phyloP scores from a whole-genome alignment of 2,113 vertebrate genomes.

The Blennius ocellaris region DNA sequence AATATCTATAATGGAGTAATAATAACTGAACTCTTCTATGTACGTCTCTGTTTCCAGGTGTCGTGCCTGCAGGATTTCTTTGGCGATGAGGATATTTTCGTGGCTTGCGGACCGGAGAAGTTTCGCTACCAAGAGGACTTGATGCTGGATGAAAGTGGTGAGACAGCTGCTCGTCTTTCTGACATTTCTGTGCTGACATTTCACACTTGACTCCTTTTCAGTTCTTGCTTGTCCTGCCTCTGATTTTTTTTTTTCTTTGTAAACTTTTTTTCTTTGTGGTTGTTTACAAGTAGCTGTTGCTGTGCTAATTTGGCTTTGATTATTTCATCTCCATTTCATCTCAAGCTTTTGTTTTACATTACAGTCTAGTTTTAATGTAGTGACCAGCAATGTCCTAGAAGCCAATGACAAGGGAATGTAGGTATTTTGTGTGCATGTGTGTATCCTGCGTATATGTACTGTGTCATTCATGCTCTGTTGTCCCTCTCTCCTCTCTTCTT shows the following conservation, averaged over 20 bases:
- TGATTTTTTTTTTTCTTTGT: background rate
- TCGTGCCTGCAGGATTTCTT: conserved; percentile 98
- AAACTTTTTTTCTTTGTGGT: background rate
- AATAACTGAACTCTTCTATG: background rate
- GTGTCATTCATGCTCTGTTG: conserved; percentile 5
- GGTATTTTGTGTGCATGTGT: too few species aligned
- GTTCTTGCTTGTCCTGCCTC: background rate
- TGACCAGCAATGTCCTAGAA: too few species aligned
- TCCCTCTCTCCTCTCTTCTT: conserved; percentile 10
- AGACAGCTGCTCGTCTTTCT: conserved; percentile 30
- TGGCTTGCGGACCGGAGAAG: conserved; percentile 96
- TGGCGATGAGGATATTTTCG: conserved; percentile 95
- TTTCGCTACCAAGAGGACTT: conserved; percentile 98
- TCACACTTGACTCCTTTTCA: conserved; percentile 6
- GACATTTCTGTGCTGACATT: conserved; percentile 30
- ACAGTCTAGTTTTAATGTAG: too few species aligned
- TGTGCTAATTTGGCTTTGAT: background rate
- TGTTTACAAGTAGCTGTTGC: background rate
- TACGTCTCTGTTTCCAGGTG: conserved; percentile 82
- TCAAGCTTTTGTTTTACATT: too few species aligned
- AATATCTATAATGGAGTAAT: background rate
- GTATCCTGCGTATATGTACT: too few species aligned
- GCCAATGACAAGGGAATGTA: too few species aligned
- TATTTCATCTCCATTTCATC: background rate
- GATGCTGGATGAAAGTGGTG: conserved; percentile 95